These are phyloP conservation scores for Chaetoderma sp. DNA, from an alignment of 2,888 invertebrate species.

Conservation along the genomic window DNA sequence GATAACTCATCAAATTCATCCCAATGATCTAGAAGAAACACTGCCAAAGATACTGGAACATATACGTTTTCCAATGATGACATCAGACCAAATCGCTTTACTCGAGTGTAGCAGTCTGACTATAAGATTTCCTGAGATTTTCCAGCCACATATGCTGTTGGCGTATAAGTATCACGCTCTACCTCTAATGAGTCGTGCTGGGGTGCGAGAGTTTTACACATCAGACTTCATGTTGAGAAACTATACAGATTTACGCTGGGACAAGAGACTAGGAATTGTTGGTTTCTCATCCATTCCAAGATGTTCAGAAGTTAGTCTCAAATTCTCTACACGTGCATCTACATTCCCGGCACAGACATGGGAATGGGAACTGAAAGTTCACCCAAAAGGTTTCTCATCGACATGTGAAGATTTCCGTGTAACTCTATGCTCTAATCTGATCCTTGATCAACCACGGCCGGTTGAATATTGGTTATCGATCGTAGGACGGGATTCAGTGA, in stretches of 20 bases:
- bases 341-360: constrained; percentile 68
- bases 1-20: constrained; percentile 64
- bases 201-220: constrained; percentile 58
- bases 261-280: constrained; percentile 66
- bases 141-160: constrained; percentile 65
- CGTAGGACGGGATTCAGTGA: constrained; percentile 67
- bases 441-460: constrained; percentile 66
- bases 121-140: constrained; percentile 71
- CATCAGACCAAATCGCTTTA: constrained; percentile 87
- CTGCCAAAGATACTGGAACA: constrained; percentile 83
- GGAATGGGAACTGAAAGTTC: constrained; percentile 70
- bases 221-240: constrained; percentile 66
- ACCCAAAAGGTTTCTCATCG: constrained; percentile 63
- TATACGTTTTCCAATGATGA: constrained; percentile 95
- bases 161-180: constrained; percentile 71
- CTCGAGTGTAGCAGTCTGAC: constrained; percentile 84
- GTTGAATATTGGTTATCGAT: constrained; percentile 66
- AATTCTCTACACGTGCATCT: constrained; percentile 68
- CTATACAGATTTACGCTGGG: constrained; percentile 70
- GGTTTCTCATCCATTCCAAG: constrained; percentile 52
- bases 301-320: constrained; percentile 61
- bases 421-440: constrained; percentile 62
- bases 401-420: constrained; percentile 62
- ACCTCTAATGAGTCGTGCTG: constrained; percentile 63
- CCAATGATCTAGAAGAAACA: constrained; percentile 72